phyloP scores from a whole-genome alignment of 2,113 vertebrate species.

The Cardinalis cardinalis region DNA sequence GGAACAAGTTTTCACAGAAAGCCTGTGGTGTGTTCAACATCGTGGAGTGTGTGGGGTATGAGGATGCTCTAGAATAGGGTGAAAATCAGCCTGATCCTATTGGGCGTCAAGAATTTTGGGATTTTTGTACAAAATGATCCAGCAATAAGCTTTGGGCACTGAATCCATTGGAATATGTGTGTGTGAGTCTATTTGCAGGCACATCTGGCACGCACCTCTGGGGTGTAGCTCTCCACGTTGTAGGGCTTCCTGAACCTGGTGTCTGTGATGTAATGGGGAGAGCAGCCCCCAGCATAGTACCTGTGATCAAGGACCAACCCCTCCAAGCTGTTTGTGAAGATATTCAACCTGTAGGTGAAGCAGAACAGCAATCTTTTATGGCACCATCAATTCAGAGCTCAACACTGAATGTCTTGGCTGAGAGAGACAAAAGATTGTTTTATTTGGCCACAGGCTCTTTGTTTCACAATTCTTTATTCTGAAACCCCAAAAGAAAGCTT shows the following conservation, averaged over 20 bases:
- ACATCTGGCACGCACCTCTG: constrained; percentile 71
- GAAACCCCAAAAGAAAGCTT: not conserved
- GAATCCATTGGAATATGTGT: not conserved
- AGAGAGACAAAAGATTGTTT: not conserved
- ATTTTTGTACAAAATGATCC: not conserved
- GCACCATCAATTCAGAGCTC: not conserved
- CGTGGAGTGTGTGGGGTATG: accelerated
- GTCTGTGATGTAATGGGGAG: constrained; percentile 83
- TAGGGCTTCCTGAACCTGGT: constrained; percentile 87
- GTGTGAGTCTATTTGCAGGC: not conserved
- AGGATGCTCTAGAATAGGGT: not conserved
- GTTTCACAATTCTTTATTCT: not conserved
- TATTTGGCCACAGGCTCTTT: not conserved
- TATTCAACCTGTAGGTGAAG: constrained; percentile 78
- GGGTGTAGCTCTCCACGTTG: constrained; percentile 85
- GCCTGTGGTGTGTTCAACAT: accelerated
- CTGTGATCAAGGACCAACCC: constrained; percentile 88
- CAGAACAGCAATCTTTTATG: not conserved
- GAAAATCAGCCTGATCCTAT: not conserved
- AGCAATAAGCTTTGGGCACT: not conserved
- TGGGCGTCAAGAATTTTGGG: not conserved
- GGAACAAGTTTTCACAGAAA: not conserved
- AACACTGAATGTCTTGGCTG: not conserved
- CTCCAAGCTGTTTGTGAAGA: constrained; percentile 83
- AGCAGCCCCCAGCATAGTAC: constrained; percentile 87